Evolutionary conservation across 2,113 vertebrate species (phyloP).

Genomic region (Motacilla tschutschensis): DNA sequence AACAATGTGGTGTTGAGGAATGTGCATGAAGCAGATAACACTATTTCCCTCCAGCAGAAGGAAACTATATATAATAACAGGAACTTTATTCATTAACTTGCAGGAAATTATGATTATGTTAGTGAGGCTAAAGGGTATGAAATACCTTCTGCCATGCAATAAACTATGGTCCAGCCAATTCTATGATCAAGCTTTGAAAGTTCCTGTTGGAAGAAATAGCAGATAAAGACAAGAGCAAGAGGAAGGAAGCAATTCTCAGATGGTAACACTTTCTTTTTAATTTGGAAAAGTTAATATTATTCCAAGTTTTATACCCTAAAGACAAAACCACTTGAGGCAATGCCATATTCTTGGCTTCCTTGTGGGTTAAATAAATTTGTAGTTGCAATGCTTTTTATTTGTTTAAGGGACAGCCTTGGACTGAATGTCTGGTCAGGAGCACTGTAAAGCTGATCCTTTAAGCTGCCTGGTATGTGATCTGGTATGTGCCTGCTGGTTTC

Average conservation of each 20-base stretch:
- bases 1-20: background rate
- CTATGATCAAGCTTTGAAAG: background rate
- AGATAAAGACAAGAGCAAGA: background rate
- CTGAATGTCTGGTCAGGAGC: background rate
- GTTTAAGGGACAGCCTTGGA: background rate
- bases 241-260: background rate
- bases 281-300: background rate
- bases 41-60: background rate
- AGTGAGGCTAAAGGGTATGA: background rate
- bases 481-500: background rate
- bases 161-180: background rate
- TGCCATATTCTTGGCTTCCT: background rate
- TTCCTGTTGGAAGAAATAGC: background rate
- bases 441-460: background rate
- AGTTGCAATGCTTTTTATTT: background rate
- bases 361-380: background rate
- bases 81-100: constrained; percentile 37
- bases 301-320: background rate
- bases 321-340: background rate
- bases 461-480: background rate
- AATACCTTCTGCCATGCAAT: background rate
- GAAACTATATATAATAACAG: background rate
- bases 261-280: background rate
- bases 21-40: constrained; percentile 28
- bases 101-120: background rate